phyloP scores from a whole-genome alignment of 2,888 invertebrate species.

The Limnephilus lunatus region DNA sequence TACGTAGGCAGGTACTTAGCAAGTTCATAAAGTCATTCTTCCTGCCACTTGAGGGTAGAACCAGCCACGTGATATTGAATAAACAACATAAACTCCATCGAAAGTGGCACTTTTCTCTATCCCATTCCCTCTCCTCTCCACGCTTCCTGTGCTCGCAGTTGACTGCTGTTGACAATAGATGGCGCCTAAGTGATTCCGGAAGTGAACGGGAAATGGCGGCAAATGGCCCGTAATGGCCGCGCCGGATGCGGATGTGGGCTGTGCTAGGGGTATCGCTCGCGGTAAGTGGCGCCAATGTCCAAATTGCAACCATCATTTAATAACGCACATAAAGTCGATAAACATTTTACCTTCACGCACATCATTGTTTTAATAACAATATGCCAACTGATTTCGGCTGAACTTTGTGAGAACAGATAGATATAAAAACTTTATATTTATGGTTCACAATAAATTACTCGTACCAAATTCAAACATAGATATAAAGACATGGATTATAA shows the following conservation, averaged over 20 bases:
- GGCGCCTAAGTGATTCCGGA: conserved; percentile 64
- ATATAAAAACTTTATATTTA: too few relatives aligned
- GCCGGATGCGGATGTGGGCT: conserved; percentile 56
- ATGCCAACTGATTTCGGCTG: too few relatives aligned
- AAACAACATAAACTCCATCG: conserved; percentile 24
- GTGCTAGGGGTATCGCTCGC: conserved; percentile 52
- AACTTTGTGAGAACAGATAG: too few relatives aligned
- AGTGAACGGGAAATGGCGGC: conserved; percentile 64
- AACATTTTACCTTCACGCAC: background rate
- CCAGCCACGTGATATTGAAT: conserved; percentile 43
- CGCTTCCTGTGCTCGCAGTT: conserved; percentile 37
- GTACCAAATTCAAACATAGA: too few relatives aligned
- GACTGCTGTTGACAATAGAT: conserved; percentile 54
- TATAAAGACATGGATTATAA: too few relatives aligned
- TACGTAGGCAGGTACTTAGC: background rate
- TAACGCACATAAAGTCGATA: background rate
- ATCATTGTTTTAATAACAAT: background rate
- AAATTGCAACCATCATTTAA: background rate
- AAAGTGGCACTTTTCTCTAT: conserved; percentile 17
- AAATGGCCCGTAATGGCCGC: conserved; percentile 65
- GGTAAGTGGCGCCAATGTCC: conserved; percentile 34
- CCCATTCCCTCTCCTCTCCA: background rate
- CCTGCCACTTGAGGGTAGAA: background rate
- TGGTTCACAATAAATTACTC: too few relatives aligned
- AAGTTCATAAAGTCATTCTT: background rate